Percentiles rank a stretch among this genome's conserved stretches.
Evolutionary conservation across 2,797 vertebrate species (phyloP).

Genomic region (Merluccius polli): DNA sequence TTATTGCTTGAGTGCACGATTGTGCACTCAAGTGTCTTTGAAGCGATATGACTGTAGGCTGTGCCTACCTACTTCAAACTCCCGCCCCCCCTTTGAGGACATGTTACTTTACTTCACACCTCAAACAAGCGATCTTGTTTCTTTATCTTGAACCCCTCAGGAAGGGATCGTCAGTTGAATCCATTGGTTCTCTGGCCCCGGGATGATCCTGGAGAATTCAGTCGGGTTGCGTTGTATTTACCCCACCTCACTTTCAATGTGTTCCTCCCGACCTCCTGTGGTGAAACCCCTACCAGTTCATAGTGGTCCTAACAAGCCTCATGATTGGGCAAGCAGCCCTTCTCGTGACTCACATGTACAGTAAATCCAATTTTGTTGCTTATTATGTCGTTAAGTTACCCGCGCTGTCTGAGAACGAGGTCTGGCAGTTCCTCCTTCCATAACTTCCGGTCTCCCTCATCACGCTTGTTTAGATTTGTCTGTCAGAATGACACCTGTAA

Average conservation of each 20-base stretch:
- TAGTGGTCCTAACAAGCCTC: conserved; percentile 24
- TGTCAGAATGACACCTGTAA: too few relatives aligned
- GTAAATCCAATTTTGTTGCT: conserved; percentile 63
- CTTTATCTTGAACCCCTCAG: neutral
- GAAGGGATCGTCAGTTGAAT: neutral
- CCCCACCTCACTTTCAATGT: neutral
- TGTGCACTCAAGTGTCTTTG: too few relatives aligned
- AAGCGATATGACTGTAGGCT: neutral
- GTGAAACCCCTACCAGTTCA: conserved; percentile 11
- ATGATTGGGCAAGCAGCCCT: conserved; percentile 31
- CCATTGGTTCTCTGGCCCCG: neutral
- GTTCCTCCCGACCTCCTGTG: neutral
- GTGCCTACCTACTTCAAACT: neutral
- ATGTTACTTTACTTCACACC: neutral
- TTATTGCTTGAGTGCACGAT: neutral
- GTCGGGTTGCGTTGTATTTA: neutral
- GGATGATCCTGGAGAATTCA: neutral
- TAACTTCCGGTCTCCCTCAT: neutral
- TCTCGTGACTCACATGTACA: conserved; percentile 67
- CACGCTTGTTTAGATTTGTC: neutral
- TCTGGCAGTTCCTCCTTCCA: neutral
- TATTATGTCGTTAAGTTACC: conserved; percentile 54
- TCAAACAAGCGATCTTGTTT: neutral
- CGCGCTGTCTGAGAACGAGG: conserved; percentile 13
- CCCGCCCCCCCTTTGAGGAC: neutral